Base-by-base conservation (phyloP, 1,140 invertebrate genomes). In the Vanessa tameamea region DNA sequence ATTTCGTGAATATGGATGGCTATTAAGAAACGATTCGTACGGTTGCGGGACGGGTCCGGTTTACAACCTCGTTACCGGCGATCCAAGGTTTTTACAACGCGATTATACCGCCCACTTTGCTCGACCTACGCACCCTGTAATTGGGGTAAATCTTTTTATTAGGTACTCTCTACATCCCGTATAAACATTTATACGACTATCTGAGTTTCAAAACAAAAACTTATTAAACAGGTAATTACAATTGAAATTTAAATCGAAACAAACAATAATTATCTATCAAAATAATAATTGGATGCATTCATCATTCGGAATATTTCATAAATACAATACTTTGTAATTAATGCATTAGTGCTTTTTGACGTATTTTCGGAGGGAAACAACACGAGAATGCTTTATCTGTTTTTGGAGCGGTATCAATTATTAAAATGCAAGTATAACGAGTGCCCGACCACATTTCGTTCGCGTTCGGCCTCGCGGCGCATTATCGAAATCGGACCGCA, bases 401-500 rank as follows among this genome's bases (percentile, higher is more conserved):
- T 87, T 77, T 83, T 80, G 76, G 83, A 83, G 76, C 78, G 69
- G 81, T 82, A 88, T 89, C 85, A 88, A 89, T 89, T 87, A 90
- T 91, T 90, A 88, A 91, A 92, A 90, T 89, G 85, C 83, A 91
- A 87, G 79, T 85, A 87, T 87, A 89, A 87, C 83, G 86, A 89
- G 81, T 84, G 76, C 71, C 70, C 82, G 83, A 89, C 87, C 88
- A 83, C 88, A 89, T 91, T 91, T 85, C 76, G 89, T 84, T 80
- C 83, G 81, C 82, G 79, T 73, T 59, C 86, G 81, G 83, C 82
- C 88, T 90, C 88, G 84, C 84, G 81, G 82, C 82, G 83, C 87
- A 91, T 90, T 91, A 91, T 92, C 90, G 88, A 89, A 91, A 89
- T 89, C 88, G 83, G 83, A 87, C 89, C 87, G 83, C 88, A 89